Conservation (phyloP, 2,113 vertebrate species). For the Myodes glareolus region DNA sequence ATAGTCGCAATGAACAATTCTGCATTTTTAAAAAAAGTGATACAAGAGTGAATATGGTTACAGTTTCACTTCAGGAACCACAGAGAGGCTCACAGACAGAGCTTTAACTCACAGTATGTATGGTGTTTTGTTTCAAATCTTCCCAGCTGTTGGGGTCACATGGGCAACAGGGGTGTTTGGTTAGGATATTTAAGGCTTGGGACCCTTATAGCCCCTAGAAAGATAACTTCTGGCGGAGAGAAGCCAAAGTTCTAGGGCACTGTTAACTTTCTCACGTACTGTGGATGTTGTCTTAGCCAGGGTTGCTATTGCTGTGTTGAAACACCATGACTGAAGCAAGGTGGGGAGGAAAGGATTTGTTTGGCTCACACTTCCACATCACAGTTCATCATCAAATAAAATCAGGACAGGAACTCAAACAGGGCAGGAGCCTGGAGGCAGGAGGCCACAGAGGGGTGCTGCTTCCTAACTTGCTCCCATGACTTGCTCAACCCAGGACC, state of each 20-base stretch:
- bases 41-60: not conserved
- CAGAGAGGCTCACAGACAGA: not conserved
- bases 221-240: not conserved
- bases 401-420: not conserved
- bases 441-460: not conserved
- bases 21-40: not conserved
- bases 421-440: not conserved
- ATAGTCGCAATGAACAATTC: constrained; percentile 11
- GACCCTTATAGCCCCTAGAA: not conserved
- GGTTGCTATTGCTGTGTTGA: not conserved
- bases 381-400: not conserved
- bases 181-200: not conserved
- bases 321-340: not conserved
- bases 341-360: not conserved
- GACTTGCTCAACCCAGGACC: not conserved
- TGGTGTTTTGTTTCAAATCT: not conserved
- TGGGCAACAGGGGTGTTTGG: not conserved
- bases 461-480: not conserved
- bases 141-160: not conserved
- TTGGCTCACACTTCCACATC: not conserved
- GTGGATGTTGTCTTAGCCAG: not conserved
- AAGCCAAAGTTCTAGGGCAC: not conserved
- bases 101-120: not conserved
- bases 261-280: not conserved
- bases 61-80: not conserved